Percentiles rank a stretch among this genome's conserved stretches.
Evolutionary conservation across 2,888 invertebrate species (phyloP).

Genomic region (Notodonta ziczac): DNA sequence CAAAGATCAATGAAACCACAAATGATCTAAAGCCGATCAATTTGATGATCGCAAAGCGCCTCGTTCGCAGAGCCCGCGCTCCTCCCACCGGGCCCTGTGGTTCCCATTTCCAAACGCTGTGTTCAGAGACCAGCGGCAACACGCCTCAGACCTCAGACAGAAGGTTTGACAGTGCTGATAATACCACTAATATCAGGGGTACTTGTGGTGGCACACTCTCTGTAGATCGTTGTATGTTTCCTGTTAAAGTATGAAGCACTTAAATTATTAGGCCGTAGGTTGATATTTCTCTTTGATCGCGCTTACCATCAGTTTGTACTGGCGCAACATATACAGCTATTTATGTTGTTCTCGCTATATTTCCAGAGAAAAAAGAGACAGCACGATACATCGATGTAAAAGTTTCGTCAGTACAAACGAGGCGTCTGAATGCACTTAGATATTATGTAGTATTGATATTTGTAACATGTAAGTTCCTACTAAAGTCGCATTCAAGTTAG

Average conservation of each 20-base stretch:
- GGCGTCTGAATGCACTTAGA: neutral
- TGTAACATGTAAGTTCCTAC: neutral
- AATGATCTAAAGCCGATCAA: conserved; percentile 6
- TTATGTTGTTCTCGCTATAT: no score
- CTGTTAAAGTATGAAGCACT: neutral
- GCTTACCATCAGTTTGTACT: neutral
- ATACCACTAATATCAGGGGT: conserved; percentile 40
- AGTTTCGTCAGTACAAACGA: no score
- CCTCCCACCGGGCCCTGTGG: conserved; percentile 84
- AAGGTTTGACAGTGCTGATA: conserved; percentile 70
- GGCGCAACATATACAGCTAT: no score
- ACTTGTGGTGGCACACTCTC: conserved; percentile 55
- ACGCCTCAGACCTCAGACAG: conserved; percentile 77
- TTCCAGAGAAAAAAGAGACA: no score
- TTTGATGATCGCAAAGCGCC: conserved; percentile 24
- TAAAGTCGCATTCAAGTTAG: no score
- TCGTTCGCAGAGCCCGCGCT: conserved; percentile 83
- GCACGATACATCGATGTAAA: no score
- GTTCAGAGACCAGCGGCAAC: conserved; percentile 81
- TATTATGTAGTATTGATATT: neutral
- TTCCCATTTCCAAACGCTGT: conserved; percentile 86
- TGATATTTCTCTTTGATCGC: neutral
- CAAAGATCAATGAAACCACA: no score
- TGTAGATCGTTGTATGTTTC: conserved; percentile 27
- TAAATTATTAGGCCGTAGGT: conserved; percentile 30